Base-by-base conservation (phyloP, 2,797 vertebrate genomes). In the Peromyscus aztecus region DNA sequence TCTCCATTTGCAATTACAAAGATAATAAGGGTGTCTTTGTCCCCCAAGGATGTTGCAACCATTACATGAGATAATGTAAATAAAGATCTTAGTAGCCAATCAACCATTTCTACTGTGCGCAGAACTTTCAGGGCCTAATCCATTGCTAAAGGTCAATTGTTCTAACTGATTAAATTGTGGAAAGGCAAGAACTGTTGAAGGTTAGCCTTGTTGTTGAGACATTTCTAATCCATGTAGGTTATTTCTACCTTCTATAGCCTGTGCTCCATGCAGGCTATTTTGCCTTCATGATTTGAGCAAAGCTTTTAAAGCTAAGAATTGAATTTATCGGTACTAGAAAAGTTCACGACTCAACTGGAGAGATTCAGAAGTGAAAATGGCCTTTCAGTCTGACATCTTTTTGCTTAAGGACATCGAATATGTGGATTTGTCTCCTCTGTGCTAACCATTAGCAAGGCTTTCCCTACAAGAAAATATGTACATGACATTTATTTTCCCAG, bases 201-300 rank as follows among this genome's bases (percentile, higher is more conserved):
- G 86, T 87, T 98, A 95, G 71, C 90, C 96, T 0, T 0, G 59
- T 96, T 81, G 17, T 0, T 87, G 77, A 98, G 95, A 92, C 94
- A 89, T 97, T 97, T 97, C 97, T 98, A 97, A 98, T 96, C 97
- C 91, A 98, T 97, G 94, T 89, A 97, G 97, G 95, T 96, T 89
- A 97, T 98, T 98, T 97, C 96, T 90, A 97, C 98, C 98, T 98
- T 49, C 96, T 90, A 95, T 95, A 98, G 97, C 96, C 82, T 98
- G 94, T 88, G 96, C 89, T 97, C 90, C 95, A 82, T 91, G 97
- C 63, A 75, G 92, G 84, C 91, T 96, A 2, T 95, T 98, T 98
- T 73, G 0, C 90, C 84, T 78, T 83, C 93, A 97, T 97, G 97
- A 94, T 88, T 97, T 97, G 95, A 96, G 94, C 24, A 83, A 94